These are phyloP conservation scores for Hydra vulgaris DNA, from an alignment of 30 jellyfish, hydroid and myxozoan genomes.

Conservation along the genomic window DNA sequence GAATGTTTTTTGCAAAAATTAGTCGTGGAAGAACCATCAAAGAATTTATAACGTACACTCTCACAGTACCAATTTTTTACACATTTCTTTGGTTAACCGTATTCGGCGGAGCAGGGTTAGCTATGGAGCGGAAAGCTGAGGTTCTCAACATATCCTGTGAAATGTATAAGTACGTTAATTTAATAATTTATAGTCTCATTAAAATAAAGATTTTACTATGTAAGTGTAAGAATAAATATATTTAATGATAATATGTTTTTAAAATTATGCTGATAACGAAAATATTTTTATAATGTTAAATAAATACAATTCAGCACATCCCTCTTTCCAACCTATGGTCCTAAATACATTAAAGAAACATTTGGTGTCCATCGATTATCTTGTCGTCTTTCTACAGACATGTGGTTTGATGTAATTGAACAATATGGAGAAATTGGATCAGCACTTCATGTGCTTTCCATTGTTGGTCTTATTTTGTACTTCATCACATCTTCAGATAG, in stretches of 20 bases:
- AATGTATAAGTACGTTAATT: constrained; percentile 23
- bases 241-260: too few relatives aligned
- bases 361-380: constrained; percentile 33
- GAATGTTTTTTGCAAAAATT: constrained; percentile 87
- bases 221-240: too few relatives aligned
- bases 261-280: too few relatives aligned
- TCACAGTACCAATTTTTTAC: constrained; percentile 69
- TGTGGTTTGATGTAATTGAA: constrained; percentile 80
- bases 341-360: constrained; percentile 7
- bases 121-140: constrained; percentile 74
- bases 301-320: constrained; percentile 12
- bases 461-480: constrained; percentile 56
- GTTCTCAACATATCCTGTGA: constrained; percentile 51
- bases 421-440: constrained; percentile 71
- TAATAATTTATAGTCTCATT: constrained; percentile 2
- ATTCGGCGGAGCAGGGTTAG: constrained; percentile 83
- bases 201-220: too few relatives aligned
- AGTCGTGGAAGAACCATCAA: constrained; percentile 92
- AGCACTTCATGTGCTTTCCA: constrained; percentile 52
- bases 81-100: constrained; percentile 77
- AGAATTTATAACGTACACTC: constrained; percentile 71
- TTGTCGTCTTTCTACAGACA: constrained; percentile 62
- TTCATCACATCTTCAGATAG: constrained; percentile 90
- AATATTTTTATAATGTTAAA: too few relatives aligned
- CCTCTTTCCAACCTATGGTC: constrained; percentile 8